Base-by-base conservation (phyloP, 2,113 vertebrate species). In the Microcebus murinus region DNA sequence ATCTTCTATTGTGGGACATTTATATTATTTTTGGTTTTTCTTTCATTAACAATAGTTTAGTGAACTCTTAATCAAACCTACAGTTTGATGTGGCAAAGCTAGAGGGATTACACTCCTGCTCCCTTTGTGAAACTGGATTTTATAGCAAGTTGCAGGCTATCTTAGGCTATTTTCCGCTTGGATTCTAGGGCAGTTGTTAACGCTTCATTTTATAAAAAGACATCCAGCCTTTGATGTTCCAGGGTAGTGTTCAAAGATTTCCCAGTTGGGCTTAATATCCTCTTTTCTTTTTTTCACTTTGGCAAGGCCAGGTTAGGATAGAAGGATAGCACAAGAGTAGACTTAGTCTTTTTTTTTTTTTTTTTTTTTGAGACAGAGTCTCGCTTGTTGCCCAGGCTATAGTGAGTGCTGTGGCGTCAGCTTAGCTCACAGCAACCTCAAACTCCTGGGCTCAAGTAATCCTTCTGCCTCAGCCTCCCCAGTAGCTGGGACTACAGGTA, bases 131-230 rank as follows among this genome's bases (percentile, higher is more conserved):
- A 93, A 84, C 42, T 91, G 6, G 48, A 57, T 87, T 90, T 89
- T 88, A 63, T 48, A 84, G 42, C 25, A 83, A 71, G 31, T 71
- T 92, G 52, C 29, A 92, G 61, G 63, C n/a, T 77, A 48, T 91
- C 31, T 91, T 61, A 34, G 15, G 76, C 85, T 95, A 18, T 92
- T 96, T 92, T 92, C 61, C 8, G 0, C 63, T 79, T 88, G 45
- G 23, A 77, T 92, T 93, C 71, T 95, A 81, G 80, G 71, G 57
- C 71, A 90, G 63, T 48, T 79, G 4, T 74, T 95, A 89, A 67
- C 29, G 23, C 68, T 55, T 76, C 5, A 31, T 76, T 91, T 91
- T 91, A 87, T 96, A 91, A 94, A 94, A 90, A 91, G 50, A 42
- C 31, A 50, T 68, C 13, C 87, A 87, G 39, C 81, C 18, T 36